phyloP scores from a whole-genome alignment of 2,797 vertebrate genomes.

The Rhabdomys pumilio region DNA sequence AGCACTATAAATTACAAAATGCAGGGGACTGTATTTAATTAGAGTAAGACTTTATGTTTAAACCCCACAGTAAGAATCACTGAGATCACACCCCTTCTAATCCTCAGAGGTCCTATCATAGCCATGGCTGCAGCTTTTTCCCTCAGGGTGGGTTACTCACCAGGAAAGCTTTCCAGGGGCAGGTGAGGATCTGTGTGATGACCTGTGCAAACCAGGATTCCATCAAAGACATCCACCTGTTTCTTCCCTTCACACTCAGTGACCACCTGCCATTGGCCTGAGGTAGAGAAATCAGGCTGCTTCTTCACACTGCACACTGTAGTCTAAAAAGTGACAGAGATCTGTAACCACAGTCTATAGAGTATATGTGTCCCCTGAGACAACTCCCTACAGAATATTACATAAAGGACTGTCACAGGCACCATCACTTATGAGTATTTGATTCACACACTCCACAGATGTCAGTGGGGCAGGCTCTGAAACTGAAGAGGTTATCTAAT shows the following conservation, averaged over 20 bases:
- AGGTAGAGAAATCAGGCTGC: constrained; percentile 90
- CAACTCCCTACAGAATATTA: not conserved
- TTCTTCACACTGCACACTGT: constrained; percentile 90
- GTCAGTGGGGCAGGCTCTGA: not conserved
- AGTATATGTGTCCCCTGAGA: not conserved
- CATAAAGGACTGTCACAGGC: not conserved
- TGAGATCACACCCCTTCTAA: not conserved
- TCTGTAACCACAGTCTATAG: not conserved
- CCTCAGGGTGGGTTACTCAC: constrained; percentile 84
- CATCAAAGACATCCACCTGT: constrained; percentile 92
- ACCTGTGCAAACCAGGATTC: constrained; percentile 94
- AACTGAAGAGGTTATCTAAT: not conserved
- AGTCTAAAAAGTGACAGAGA: constrained; percentile 87
- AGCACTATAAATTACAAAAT: not conserved
- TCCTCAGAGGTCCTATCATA: not conserved
- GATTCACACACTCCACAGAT: not conserved
- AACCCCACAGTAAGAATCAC: not conserved
- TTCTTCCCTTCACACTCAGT: constrained; percentile 87
- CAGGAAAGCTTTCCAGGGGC: constrained; percentile 94
- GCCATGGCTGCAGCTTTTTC: not conserved
- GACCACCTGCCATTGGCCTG: constrained; percentile 94
- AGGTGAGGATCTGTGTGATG: constrained; percentile 94
- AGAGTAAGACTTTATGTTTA: not conserved
- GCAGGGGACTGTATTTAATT: not conserved
- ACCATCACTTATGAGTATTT: not conserved